Evolutionary conservation across 1,140 invertebrate genomes (phyloP), one percentile per base, ranked within the genome.

Genomic region (Drosophila bocki): DNA sequence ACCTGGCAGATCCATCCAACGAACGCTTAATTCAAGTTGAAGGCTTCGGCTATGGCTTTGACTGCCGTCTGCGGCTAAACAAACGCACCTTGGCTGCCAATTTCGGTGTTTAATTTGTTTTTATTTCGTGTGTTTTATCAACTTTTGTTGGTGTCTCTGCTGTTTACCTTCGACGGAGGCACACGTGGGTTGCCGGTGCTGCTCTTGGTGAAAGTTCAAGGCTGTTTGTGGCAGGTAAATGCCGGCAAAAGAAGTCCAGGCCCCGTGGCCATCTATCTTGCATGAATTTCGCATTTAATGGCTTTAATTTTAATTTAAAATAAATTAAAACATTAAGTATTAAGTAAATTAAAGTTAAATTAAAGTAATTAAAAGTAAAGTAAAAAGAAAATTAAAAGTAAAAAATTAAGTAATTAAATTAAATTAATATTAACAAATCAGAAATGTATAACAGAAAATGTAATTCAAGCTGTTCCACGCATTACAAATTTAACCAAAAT

Each of bases 11-110:
- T 29, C 54, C 45, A 45, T 61, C 50, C 35, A 37, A 45, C 37
- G 75, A 86, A 82, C 82, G 76, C 37, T 69, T 64, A 70, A 59
- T 68, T 87, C 80, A 87, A 86, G 82, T 86, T 86, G 82, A 86
- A 86, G 83, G 82, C 70, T 87, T 71, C 53, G 53, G 12, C 50
- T 8, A 7, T 11, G 39, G 42, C 44, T 41, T 41, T 13, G 15
- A n/a, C 9, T 33, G 51, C 47, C 22, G 13, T 70, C 51, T 39
- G 59, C 47, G 82, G 69, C 82, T 85, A 81, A 85, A 78, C 67
- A 85, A 85, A 75, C 78, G 78, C 82, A 84, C 81, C 81, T 84
- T 84, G 81, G 81, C 76, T 80, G 77, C 72, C 82, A 80, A 85
- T 81, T 85, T 85, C 60, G 57, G 42, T 82, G 47, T 77, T 83